Base-by-base conservation (phyloP, 1,140 invertebrate species). In the Ectropis grisescens region DNA sequence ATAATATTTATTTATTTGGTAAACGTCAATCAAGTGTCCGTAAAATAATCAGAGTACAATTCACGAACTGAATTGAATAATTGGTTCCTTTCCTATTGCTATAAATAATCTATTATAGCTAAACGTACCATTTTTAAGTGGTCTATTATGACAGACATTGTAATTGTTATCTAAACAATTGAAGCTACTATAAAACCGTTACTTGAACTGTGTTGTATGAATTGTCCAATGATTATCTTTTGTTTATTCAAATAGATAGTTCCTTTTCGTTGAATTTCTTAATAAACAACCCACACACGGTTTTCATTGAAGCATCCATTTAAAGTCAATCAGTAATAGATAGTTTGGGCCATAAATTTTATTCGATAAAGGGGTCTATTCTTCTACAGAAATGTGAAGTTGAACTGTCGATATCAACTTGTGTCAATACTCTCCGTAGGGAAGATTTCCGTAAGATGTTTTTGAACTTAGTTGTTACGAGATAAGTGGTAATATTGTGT, bases 401-500 rank as follows among this genome's bases (percentile, higher is more conserved):
- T 38, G 33, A 25, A 47, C 31, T 47, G 56, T 36, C 39, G 54
- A 61, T 69, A 62, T 56, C 49, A 33, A 27, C 23, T 35, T 50
- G 41, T 58, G 57, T 60, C 53, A 69, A 67, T 44, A 70, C 15
- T 32, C 37, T 46, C 35, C 23, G 28, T 38, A 48, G 37, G 50
- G 37, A 58, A 60, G 60, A 68, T 66, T 52, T 50, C 41, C 58
- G 41, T 61, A 38, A 58, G 56, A 66, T 59, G 59, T 58, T 68
- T 71, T 71, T 47, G 49, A 50, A 65, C 50, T 45, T 50, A 62
- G 54, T 67, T 71, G 67, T 70, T 67, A 62, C 43, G 48, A 70
- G 71, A 76, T 75, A 76, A 74, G 62, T 76, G 62, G 71, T 79
- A 70, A 76, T 80, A 80, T 72, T 66, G 51, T 80, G 51, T 72